Evolutionary conservation across 2,113 vertebrate genomes (phyloP).

Genomic region (Puffinus mauretanicus): DNA sequence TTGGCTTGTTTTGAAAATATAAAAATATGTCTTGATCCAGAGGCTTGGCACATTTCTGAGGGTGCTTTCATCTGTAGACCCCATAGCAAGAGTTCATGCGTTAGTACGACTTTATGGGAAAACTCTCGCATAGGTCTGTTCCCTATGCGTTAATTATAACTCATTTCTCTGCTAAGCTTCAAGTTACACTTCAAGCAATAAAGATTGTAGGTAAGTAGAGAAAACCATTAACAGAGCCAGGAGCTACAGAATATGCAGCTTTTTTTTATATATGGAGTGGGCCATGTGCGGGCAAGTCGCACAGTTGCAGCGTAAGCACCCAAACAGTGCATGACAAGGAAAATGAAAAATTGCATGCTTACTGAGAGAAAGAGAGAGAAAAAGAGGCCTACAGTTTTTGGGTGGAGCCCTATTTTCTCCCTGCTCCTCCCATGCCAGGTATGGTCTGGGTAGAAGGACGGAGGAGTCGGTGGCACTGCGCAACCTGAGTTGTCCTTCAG

Average conservation of each 20-base stretch:
- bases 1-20: not conserved
- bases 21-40: not conserved
- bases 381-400: not conserved
- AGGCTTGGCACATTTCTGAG: not conserved
- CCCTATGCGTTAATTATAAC: not conserved
- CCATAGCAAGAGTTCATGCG: rapidly evolving
- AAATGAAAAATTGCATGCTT: not conserved
- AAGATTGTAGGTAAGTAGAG: not conserved
- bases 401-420: not conserved
- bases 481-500: not conserved
- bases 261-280: not conserved
- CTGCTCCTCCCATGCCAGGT: rapidly evolving
- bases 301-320: not conserved
- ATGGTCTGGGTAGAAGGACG: not conserved
- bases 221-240: not conserved
- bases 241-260: not conserved
- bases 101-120: not conserved
- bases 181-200: not conserved
- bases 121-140: not conserved
- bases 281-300: not conserved
- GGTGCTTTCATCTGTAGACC: not conserved
- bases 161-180: not conserved
- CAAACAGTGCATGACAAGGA: not conserved
- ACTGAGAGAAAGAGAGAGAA: not conserved
- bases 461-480: not conserved